Percentiles rank a stretch among this genome's conserved stretches.
Conservation (phyloP, 2,888 invertebrate species). For the Harpalus rufipes region DNA sequence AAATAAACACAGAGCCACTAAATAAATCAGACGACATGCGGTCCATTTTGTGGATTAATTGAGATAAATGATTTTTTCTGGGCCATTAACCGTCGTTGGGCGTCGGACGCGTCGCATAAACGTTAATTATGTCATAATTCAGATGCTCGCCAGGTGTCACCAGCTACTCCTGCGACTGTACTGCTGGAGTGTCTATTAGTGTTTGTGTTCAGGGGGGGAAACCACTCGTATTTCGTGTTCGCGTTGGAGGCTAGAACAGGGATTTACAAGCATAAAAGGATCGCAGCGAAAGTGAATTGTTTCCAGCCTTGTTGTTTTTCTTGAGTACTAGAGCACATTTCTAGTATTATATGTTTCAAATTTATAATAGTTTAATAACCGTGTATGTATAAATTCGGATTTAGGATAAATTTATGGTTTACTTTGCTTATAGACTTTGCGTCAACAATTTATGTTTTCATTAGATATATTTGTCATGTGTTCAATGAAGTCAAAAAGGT, state of each 20-base stretch:
- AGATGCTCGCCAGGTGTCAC: conserved; percentile 54
- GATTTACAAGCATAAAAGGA: not conserved
- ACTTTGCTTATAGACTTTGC: not conserved
- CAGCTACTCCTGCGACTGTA: conserved; percentile 3
- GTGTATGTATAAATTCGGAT: not conserved
- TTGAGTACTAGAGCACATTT: not conserved
- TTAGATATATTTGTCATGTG: not conserved
- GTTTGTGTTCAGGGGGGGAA: too few species aligned
- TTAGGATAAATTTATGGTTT: not conserved
- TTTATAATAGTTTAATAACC: not conserved
- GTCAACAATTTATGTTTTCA: not conserved
- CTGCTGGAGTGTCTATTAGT: too few species aligned
- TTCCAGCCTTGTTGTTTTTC: not conserved
- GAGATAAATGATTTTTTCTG: conserved; percentile 64
- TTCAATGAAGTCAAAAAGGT: not conserved
- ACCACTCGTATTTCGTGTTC: conserved; percentile 11
- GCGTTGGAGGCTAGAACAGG: not conserved
- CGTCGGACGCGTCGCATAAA: conserved; percentile 59
- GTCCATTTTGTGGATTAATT: conserved; percentile 60
- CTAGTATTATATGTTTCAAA: not conserved
- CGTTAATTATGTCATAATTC: conserved; percentile 64
- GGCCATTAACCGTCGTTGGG: conserved; percentile 45
- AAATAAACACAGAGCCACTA: conserved; percentile 48
- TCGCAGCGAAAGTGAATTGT: not conserved
- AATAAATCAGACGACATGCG: conserved; percentile 56